phyloP scores from a whole-genome alignment of 2,888 invertebrate species.

The Tricholauxania praeusta region DNA sequence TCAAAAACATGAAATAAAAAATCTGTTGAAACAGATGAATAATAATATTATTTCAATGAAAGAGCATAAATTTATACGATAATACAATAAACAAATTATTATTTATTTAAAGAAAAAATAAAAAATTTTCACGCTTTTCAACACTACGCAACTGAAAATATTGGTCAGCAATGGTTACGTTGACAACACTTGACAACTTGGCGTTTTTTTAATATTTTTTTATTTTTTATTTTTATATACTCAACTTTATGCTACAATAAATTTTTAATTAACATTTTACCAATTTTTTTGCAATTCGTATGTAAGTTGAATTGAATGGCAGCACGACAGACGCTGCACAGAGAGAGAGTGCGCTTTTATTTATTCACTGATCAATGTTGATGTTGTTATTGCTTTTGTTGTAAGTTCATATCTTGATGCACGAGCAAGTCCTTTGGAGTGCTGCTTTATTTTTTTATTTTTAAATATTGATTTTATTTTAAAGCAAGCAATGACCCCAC shows the following conservation, averaged over 20 bases:
- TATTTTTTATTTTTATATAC: not conserved
- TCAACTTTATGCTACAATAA: constrained; percentile 9
- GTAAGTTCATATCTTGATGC: constrained; percentile 16
- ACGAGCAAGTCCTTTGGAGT: not conserved
- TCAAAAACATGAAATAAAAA: not conserved
- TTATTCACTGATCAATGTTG: constrained; percentile 5
- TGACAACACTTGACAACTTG: constrained; percentile 8
- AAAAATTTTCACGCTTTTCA: not conserved
- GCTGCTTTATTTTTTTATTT: too few species aligned
- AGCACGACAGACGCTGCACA: too few species aligned
- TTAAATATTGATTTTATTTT: too few species aligned
- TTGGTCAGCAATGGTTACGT: not conserved
- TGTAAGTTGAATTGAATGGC: too few species aligned
- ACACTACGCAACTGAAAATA: too few species aligned
- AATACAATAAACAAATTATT: constrained; percentile 6
- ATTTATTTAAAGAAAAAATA: not conserved
- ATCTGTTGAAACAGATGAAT: too few species aligned
- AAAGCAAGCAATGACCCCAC: too few species aligned
- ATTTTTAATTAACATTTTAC: constrained; percentile 27
- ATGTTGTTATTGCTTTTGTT: not conserved
- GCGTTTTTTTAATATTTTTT: not conserved
- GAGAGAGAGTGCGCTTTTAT: not conserved
- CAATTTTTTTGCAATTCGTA: not conserved
- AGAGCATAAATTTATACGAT: constrained; percentile 3
- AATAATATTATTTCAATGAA: not conserved